These are phyloP conservation scores for Amia ocellicauda DNA, from an alignment of 2,113 vertebrate genomes.

Conservation along the genomic window DNA sequence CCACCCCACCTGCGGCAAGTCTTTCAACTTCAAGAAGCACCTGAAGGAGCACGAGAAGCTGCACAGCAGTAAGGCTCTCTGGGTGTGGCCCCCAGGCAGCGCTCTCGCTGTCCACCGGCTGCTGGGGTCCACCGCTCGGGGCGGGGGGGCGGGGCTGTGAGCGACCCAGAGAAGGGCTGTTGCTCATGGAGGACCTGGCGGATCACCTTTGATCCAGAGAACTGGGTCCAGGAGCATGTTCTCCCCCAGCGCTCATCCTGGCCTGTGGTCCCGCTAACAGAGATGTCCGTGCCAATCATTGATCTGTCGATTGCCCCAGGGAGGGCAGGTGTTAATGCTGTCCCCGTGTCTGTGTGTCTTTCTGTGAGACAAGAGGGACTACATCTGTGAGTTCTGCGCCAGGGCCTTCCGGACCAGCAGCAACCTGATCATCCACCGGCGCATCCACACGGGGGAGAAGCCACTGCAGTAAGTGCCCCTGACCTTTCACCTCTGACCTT, in stretches of 20 bases:
- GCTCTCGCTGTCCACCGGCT: too few species aligned
- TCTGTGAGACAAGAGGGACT: constrained; percentile 67
- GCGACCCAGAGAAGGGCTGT: too few species aligned
- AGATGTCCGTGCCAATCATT: too few species aligned
- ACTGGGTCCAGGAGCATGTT: too few species aligned
- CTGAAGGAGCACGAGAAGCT: constrained; percentile 74
- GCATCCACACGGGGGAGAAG: constrained; percentile 80
- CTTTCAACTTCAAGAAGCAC: constrained; percentile 79
- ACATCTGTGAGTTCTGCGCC: constrained; percentile 81
- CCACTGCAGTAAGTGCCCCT: constrained; percentile 71
- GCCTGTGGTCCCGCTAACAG: too few species aligned
- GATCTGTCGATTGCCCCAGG: too few species aligned
- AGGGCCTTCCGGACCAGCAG: constrained; percentile 77
- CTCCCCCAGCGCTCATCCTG: too few species aligned
- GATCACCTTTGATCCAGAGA: too few species aligned
- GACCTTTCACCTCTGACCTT: neutral
- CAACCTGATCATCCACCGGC: constrained; percentile 74
- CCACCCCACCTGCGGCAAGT: constrained; percentile 60
- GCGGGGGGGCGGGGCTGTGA: too few species aligned
- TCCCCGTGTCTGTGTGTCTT: neutral
- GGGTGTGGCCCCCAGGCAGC: too few species aligned
- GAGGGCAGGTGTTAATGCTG: neutral
- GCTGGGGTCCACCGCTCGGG: too few species aligned
- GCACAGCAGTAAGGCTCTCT: constrained; percentile 63
- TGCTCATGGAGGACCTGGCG: too few species aligned